Conservation (phyloP, 2,113 vertebrate species). For the Carlito syrichta region DNA sequence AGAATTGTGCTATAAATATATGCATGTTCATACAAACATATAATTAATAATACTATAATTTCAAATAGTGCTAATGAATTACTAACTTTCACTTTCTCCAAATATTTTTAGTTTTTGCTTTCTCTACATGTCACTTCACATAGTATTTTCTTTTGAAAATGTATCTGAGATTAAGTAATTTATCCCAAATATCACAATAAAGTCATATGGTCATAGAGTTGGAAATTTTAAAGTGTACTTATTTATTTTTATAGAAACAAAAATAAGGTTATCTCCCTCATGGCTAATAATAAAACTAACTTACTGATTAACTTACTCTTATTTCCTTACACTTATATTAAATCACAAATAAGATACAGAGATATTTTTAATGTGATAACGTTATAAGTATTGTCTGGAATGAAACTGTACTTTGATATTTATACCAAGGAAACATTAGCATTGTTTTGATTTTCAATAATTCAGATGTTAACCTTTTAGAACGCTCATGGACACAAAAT, state of each 20-base stretch:
- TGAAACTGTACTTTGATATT: not conserved
- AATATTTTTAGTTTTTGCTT: not conserved
- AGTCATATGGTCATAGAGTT: not conserved
- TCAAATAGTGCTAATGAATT: not conserved
- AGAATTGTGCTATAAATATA: not conserved
- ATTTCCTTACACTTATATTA: not conserved
- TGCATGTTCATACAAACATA: not conserved
- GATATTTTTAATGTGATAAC: too few relatives aligned
- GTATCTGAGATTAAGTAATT: not conserved
- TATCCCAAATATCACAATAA: not conserved
- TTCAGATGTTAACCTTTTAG: slow-evolving; percentile 42
- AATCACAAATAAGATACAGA: not conserved
- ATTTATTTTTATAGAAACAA: not conserved
- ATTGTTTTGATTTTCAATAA: slow-evolving; percentile 43
- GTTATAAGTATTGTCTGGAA: not conserved
- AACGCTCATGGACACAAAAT: slow-evolving; percentile 56
- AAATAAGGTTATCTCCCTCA: not conserved
- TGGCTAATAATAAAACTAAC: not conserved
- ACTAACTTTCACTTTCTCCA: not conserved
- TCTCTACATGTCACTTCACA: not conserved
- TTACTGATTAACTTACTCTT: not conserved
- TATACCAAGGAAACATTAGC: slow-evolving; percentile 11
- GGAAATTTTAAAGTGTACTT: not conserved
- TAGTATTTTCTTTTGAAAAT: not conserved
- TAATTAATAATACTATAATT: not conserved